Conservation (phyloP, 2,113 vertebrate species). For the Tachysurus fulvidraco region DNA sequence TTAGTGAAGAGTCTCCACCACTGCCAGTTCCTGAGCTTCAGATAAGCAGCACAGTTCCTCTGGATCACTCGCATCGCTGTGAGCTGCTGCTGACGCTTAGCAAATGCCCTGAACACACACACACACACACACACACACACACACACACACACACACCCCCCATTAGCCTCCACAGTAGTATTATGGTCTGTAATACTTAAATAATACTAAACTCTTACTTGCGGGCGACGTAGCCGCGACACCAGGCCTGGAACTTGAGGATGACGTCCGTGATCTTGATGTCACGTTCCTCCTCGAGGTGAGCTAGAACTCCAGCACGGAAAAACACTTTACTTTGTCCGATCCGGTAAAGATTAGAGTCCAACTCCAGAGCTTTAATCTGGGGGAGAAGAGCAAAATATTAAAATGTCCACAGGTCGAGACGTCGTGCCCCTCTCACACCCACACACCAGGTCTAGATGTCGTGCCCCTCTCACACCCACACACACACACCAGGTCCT, state of each 20-base stretch:
- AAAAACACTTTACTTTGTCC: constrained; percentile 92
- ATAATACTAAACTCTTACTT: constrained; percentile 69
- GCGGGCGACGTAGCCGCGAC: constrained; percentile 83
- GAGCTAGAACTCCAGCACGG: constrained; percentile 85
- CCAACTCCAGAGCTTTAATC: constrained; percentile 86
- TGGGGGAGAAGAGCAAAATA: constrained; percentile 48
- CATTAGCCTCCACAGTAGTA: not conserved
- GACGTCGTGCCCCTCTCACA: no score
- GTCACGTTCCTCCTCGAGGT: constrained; percentile 87
- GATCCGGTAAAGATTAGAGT: constrained; percentile 85
- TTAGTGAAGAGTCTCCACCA: constrained; percentile 99
- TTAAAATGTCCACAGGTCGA: no score
- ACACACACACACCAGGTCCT: no score
- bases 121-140: not conserved
- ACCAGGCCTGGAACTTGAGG: constrained; percentile 87
- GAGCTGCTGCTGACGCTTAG: constrained; percentile 92
- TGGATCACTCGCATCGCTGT: constrained; percentile 98
- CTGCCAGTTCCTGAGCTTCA: constrained; percentile 97
- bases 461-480: no score
- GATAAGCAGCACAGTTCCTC: constrained; percentile 95
- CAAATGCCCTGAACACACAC: constrained; percentile 68
- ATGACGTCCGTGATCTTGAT: constrained; percentile 89
- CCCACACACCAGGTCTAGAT: no score
- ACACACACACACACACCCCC: not conserved
- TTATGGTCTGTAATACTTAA: not conserved